Evolutionary conservation across 30 jellyfish, hydroid and myxozoan genomes (phyloP), one percentile per base, ranked within the genome.

Genomic region (Aurelia aurita complex sp. Pacific): DNA sequence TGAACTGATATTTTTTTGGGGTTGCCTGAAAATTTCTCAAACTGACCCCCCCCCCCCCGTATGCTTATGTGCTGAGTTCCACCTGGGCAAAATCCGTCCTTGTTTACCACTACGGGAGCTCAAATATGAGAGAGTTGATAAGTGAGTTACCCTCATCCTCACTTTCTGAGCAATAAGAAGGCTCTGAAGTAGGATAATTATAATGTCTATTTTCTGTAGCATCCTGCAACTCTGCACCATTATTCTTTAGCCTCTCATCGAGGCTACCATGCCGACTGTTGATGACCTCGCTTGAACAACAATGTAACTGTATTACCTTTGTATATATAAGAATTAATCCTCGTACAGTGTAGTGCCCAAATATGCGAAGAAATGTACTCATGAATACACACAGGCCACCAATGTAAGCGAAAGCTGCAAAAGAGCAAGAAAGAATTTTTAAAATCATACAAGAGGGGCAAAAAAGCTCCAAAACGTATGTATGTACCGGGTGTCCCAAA

Each of bases 341-440:
- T 34, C 98, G 96, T 3, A 88, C 43, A 14, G 87, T 29, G 72
- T 93, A 93, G 63, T 93, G 98, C 8, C 98, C 98, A 23, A 72
- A 57, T 1, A 93, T 46, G 64, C 91, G 83, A 14, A 93, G 73
- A 77, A 93, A 93, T 10, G 97, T 93, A 62, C 98, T 88, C 87
- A 88, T 66, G 77, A 93, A 93, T 10, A 93, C 98, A 76, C 97
- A 88, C 54, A 93, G 92, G 16, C 98, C 98, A 32, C 98, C 98
- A 64, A 93, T 93, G 59, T 93, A 93, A 6, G 98, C 98, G 52
- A 93, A 93, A 1, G 89, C 98, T 93, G 2, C 57, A 9, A 46
- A 40, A 46, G 57, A 46, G 57, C 14, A 9, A 46, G 57, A 46
- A 9, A 9, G 57, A 46, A 46, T 14, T 46, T 46, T 46, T 38